Evolutionary conservation across 1,140 invertebrate species (phyloP), one percentile per base, ranked within the genome.

Genomic region (Aplysia californica): DNA sequence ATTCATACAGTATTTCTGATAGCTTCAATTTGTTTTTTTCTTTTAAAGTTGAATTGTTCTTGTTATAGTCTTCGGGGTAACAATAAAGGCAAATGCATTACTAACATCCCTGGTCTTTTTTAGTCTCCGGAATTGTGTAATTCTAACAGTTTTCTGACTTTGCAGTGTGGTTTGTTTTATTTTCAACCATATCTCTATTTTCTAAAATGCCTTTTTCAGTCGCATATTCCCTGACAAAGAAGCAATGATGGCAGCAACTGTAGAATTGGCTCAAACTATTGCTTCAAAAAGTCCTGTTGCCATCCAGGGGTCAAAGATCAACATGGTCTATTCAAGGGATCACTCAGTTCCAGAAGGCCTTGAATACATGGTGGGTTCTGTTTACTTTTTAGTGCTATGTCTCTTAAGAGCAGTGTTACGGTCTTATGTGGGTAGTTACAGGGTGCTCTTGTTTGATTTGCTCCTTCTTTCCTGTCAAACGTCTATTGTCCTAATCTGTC

Each of bases 221-320:
- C 92, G 93, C 87, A 90, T 96, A 5, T 95, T 93, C 86, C 91
- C 92, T 1, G 92, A 94, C 86, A 93, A 93, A 88, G 92, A 94
- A 33, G 70, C 79, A 69, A 89, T 96, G 89, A 83, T 98, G 15
- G 90, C 92, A 41, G 92, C 91, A 71, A 94, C 95, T 0, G 70
- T 97, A 0, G 91, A 93, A 36, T 77, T 80, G 31, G 97, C 96
- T 31, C 91, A 92, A 82, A 80, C 90, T 55, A 98, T 99, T 81
- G 95, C 97, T 20, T 86, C 84, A n/a, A 97, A 97, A 90, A 98
- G 96, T 91, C 98, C 98, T 15, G 94, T 99, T 35, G 97, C 97
- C 2, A 94, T 99, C 20, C 97, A 98, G 90, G 93, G 93, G 15
- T 95, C 95, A 0, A 99, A 99, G 89, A 88, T 93, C 68, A 95